Conservation (phyloP, 1,140 invertebrate genomes). For the Lycorma delicatula region DNA sequence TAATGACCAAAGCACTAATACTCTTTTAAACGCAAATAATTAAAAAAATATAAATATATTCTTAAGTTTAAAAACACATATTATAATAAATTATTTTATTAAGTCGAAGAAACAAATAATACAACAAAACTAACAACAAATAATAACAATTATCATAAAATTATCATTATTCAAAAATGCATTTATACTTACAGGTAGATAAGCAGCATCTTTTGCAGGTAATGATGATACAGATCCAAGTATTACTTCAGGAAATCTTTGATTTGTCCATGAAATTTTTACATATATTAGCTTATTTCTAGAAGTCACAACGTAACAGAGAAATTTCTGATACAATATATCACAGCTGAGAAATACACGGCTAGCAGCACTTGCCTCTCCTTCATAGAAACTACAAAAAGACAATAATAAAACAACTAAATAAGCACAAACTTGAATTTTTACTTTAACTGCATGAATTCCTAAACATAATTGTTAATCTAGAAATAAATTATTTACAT, state of each 20-base stretch:
- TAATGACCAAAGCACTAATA: too few species aligned
- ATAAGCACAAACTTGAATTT: neutral
- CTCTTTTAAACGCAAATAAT: too few species aligned
- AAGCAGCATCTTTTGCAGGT: slow-evolving; percentile 72
- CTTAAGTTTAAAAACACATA: too few species aligned
- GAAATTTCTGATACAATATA: slow-evolving; percentile 67
- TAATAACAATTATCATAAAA: too few species aligned
- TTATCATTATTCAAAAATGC: too few species aligned
- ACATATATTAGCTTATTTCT: slow-evolving; percentile 61
- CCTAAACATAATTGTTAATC: too few species aligned
- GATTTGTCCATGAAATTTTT: slow-evolving; percentile 62
- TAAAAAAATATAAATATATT: too few species aligned
- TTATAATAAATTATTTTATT: too few species aligned
- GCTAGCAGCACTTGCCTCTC: slow-evolving; percentile 46
- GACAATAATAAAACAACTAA: neutral
- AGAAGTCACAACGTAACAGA: slow-evolving; percentile 71
- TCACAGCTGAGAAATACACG: slow-evolving; percentile 77
- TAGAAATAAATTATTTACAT: too few species aligned
- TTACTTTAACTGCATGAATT: neutral
- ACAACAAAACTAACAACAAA: too few species aligned
- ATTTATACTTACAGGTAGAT: slow-evolving; percentile 47
- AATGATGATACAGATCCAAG: slow-evolving; percentile 66
- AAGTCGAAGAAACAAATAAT: too few species aligned
- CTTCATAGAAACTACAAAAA: slow-evolving; percentile 35
- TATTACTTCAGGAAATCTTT: slow-evolving; percentile 49